Evolutionary conservation across 2,888 invertebrate species (phyloP).

Genomic region (Thymelicus sylvestris): DNA sequence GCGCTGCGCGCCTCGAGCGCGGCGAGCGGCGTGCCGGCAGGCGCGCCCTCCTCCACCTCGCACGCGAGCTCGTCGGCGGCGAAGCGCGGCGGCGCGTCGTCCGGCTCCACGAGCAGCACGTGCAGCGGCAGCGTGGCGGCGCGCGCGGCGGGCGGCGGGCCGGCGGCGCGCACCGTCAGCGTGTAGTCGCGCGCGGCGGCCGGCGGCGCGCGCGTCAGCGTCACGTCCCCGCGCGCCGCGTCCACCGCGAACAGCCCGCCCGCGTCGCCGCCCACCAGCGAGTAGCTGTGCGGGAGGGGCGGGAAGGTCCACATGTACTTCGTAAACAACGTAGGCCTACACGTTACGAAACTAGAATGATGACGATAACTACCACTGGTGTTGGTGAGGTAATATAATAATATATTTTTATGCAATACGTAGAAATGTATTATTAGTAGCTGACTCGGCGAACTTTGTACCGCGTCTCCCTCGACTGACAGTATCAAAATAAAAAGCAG

Average conservation of each 20-base stretch:
- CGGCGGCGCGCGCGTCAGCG: constrained; percentile 89
- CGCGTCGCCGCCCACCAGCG: constrained; percentile 94
- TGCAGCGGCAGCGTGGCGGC: constrained; percentile 92
- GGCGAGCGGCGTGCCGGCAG: constrained; percentile 91
- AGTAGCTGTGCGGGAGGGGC: constrained; percentile 82
- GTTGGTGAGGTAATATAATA: too few species aligned
- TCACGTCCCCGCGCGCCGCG: constrained; percentile 90
- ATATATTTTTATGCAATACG: too few species aligned
- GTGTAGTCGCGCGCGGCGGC: constrained; percentile 91
- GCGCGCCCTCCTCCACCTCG: constrained; percentile 94
- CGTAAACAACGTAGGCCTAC: too few species aligned
- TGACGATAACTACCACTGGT: too few species aligned
- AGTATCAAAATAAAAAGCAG: too few species aligned
- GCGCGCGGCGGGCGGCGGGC: constrained; percentile 90
- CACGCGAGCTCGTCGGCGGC: constrained; percentile 69
- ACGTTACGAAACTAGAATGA: too few species aligned
- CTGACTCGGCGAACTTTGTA: too few species aligned
- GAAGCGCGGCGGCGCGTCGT: constrained; percentile 92
- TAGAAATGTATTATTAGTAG: too few species aligned
- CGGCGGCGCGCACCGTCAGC: constrained; percentile 92
- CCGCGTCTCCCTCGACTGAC: too few species aligned
- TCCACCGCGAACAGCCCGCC: constrained; percentile 95
- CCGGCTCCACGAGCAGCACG: constrained; percentile 94
- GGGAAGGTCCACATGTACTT: too few species aligned
- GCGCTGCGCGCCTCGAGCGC: constrained; percentile 92